Evolutionary conservation across 1,140 invertebrate genomes (phyloP).

Genomic region (Aphelinus atriplicis): DNA sequence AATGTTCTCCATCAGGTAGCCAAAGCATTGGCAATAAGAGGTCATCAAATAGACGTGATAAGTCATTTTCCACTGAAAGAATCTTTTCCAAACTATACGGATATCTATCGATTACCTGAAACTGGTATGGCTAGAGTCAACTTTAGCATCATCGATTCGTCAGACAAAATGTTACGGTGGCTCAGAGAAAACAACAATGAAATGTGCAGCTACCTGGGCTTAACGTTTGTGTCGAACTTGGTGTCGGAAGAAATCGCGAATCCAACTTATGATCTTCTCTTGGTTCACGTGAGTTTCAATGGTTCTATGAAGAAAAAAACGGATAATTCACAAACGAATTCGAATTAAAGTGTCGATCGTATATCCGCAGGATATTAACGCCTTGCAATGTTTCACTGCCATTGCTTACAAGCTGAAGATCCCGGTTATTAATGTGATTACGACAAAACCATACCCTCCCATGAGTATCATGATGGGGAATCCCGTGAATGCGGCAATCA

Average conservation of each 20-base stretch:
- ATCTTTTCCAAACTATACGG: constrained; percentile 47
- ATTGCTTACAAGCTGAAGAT: constrained; percentile 68
- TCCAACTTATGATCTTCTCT: constrained; percentile 51
- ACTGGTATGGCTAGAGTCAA: background rate
- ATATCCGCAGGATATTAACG: no score
- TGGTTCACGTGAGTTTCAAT: constrained; percentile 44
- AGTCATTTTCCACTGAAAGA: constrained; percentile 46
- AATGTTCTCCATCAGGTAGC: constrained; percentile 52
- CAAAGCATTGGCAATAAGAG: constrained; percentile 49
- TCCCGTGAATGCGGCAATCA: constrained; percentile 70
- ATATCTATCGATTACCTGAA: constrained; percentile 35
- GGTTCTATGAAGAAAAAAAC: no score
- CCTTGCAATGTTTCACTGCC: no score
- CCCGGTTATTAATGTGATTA: constrained; percentile 69
- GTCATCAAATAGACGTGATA: constrained; percentile 55
- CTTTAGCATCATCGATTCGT: no score
- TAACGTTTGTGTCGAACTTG: constrained; percentile 45
- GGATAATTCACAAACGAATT: no score
- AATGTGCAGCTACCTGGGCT: constrained; percentile 28
- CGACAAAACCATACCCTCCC: constrained; percentile 72
- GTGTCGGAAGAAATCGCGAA: constrained; percentile 49
- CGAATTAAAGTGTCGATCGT: no score
- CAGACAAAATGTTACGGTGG: no score
- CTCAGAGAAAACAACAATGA: no score
- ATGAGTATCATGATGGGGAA: constrained; percentile 71